A percentile compares a stretch with the other conserved stretches of the same genome.
These are phyloP conservation scores for Heterohyrax brucei DNA, from an alignment of 2,797 vertebrate species.

Conservation along the genomic window DNA sequence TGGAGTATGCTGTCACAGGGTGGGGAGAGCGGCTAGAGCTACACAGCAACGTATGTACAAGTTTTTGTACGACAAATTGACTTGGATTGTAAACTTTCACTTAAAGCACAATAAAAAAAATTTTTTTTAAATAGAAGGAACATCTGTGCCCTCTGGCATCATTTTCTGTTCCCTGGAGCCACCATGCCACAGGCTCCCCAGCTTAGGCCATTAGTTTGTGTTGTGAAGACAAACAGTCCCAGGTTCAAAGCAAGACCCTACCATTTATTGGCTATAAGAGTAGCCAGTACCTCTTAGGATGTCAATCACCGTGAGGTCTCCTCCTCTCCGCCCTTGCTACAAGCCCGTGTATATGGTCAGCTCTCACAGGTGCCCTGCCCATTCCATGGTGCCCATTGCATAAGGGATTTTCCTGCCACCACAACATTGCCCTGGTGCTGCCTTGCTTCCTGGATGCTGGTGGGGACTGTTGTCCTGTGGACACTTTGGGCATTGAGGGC, in stretches of 20 bases:
- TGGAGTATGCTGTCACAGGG: too few relatives aligned
- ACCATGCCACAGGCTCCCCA: not conserved
- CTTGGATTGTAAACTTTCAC: too few relatives aligned
- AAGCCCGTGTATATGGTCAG: not conserved
- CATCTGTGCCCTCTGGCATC: not conserved
- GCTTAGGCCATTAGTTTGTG: not conserved
- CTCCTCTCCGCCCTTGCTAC: conserved; percentile 1
- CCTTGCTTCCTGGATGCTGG: conserved; percentile 48
- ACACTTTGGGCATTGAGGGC: not conserved
- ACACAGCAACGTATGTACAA: too few relatives aligned
- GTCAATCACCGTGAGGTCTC: not conserved
- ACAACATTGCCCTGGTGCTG: not conserved
- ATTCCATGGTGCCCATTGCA: conserved; percentile 38
- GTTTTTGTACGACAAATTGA: too few relatives aligned
- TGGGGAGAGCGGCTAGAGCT: too few relatives aligned
- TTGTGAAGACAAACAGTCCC: not conserved
- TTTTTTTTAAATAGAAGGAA: not conserved
- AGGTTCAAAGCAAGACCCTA: conserved; percentile 22
- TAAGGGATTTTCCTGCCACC: conserved; percentile 60
- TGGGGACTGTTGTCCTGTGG: conserved; percentile 50
- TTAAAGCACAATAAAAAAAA: too few relatives aligned
- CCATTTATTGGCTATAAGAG: not conserved
- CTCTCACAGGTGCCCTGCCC: not conserved
- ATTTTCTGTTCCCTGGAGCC: not conserved
- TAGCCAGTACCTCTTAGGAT: not conserved